Evolutionary conservation across 1,140 invertebrate genomes (phyloP).

Genomic region (Drepana arcuata): DNA sequence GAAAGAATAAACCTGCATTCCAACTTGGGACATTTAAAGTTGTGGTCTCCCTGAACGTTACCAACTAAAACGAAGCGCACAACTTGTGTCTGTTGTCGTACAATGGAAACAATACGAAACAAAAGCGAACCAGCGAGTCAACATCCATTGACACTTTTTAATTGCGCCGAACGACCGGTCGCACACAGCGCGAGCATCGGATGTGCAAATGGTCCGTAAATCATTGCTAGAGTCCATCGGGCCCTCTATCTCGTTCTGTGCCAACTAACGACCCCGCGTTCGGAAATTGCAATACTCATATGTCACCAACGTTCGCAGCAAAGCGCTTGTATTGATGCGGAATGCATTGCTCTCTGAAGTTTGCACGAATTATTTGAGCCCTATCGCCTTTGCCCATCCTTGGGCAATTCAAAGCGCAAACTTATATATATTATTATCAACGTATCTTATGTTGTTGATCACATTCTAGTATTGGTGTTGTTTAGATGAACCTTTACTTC

Average conservation of each 20-base stretch:
- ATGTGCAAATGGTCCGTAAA: slow-evolving; percentile 34
- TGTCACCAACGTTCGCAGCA: slow-evolving; percentile 38
- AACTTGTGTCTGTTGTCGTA: slow-evolving; percentile 10
- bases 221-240: slow-evolving; percentile 39
- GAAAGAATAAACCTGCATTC: no score
- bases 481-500: no score
- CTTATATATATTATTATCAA: no score
- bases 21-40: not conserved
- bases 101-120: slow-evolving; percentile 9
- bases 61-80: slow-evolving; percentile 6
- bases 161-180: slow-evolving; percentile 11
- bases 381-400: slow-evolving; percentile 6
- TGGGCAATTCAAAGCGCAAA: slow-evolving; percentile 1
- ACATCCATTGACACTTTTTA: slow-evolving; percentile 22
- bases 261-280: slow-evolving; percentile 43
- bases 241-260: slow-evolving; percentile 25
- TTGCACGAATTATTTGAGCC: slow-evolving; percentile 14
- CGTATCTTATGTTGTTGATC: no score
- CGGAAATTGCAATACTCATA: slow-evolving; percentile 61
- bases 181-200: slow-evolving; percentile 23
- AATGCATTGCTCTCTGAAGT: slow-evolving; percentile 24
- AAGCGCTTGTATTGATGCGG: slow-evolving; percentile 37
- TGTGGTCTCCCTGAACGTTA: not conserved
- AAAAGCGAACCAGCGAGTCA: slow-evolving; percentile 17
- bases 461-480: no score